phyloP scores from a whole-genome alignment of 2,888 invertebrate genomes.

The Glaucopsyche alexis region DNA sequence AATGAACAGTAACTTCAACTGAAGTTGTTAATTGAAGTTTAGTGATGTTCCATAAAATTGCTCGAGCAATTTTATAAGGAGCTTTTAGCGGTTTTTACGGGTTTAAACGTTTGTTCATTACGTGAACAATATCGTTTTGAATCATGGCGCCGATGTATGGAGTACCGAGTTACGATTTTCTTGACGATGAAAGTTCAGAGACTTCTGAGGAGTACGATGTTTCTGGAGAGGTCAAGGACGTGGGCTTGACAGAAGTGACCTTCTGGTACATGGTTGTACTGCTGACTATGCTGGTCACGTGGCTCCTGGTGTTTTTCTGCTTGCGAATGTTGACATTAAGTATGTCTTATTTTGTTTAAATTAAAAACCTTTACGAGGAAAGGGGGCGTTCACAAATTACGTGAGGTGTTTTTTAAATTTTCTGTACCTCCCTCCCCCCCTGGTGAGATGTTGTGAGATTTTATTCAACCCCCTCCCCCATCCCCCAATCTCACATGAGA shows the following conservation, averaged over 20 bases:
- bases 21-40: slow-evolving; percentile 13
- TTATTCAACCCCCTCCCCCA: too few species aligned
- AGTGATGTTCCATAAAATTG: slow-evolving; percentile 57
- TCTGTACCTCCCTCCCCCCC: too few species aligned
- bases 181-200: slow-evolving; percentile 34
- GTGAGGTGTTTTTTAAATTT: too few species aligned
- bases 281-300: slow-evolving; percentile 56
- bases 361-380: too few species aligned
- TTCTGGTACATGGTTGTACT: slow-evolving; percentile 66
- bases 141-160: slow-evolving; percentile 63
- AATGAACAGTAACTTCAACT: neutral
- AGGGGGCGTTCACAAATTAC: too few species aligned
- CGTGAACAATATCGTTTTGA: slow-evolving; percentile 29
- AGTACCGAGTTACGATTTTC: slow-evolving; percentile 50
- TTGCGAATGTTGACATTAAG: slow-evolving; percentile 58
- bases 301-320: slow-evolving; percentile 64
- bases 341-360: slow-evolving; percentile 42
- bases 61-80: slow-evolving; percentile 52
- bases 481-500: too few species aligned
- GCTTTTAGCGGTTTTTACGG: slow-evolving; percentile 48
- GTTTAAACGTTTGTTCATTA: slow-evolving; percentile 42
- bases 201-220: slow-evolving; percentile 34
- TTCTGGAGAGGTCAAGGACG: slow-evolving; percentile 40
- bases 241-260: slow-evolving; percentile 52
- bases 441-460: too few species aligned